Conservation (phyloP, 2,888 invertebrate genomes). For the Cryptocheilus praepositus region DNA sequence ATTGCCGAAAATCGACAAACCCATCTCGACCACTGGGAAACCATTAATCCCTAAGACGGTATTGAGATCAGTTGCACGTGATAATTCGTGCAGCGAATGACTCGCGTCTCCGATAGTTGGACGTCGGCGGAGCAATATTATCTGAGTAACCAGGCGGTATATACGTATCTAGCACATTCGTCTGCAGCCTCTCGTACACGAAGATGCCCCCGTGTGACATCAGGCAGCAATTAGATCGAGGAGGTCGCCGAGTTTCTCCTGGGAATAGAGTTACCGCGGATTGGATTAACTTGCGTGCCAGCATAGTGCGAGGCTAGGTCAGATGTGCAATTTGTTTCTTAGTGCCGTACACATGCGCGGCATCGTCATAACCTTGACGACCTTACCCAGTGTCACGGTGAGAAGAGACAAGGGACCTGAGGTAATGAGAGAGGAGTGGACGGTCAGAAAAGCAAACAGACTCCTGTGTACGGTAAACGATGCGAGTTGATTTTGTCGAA, state of each 20-base stretch:
- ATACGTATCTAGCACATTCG: no score
- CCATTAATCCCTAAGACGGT: no score
- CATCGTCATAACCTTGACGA: constrained; percentile 8
- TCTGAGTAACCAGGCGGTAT: no score
- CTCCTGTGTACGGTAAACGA: background rate
- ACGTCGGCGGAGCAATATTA: no score
- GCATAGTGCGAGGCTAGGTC: constrained; percentile 12
- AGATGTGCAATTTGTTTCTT: constrained; percentile 36
- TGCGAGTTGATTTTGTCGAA: background rate
- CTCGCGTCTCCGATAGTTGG: no score
- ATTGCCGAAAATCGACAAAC: no score
- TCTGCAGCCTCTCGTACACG: no score
- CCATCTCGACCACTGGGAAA: no score
- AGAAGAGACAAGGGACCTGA: background rate
- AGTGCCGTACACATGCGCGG: constrained; percentile 15
- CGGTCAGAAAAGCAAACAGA: background rate
- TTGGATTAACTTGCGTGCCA: constrained; percentile 36
- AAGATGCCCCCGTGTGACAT: constrained; percentile 12
- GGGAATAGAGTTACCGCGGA: constrained; percentile 35
- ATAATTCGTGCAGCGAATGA: no score
- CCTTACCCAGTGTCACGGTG: constrained; percentile 10
- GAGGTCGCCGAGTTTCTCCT: constrained; percentile 29
- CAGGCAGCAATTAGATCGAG: constrained; percentile 29
- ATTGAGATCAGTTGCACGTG: no score
- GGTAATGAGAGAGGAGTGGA: background rate